Evolutionary conservation across 2,888 invertebrate species (phyloP).

Genomic region (Eupithecia exiguata): DNA sequence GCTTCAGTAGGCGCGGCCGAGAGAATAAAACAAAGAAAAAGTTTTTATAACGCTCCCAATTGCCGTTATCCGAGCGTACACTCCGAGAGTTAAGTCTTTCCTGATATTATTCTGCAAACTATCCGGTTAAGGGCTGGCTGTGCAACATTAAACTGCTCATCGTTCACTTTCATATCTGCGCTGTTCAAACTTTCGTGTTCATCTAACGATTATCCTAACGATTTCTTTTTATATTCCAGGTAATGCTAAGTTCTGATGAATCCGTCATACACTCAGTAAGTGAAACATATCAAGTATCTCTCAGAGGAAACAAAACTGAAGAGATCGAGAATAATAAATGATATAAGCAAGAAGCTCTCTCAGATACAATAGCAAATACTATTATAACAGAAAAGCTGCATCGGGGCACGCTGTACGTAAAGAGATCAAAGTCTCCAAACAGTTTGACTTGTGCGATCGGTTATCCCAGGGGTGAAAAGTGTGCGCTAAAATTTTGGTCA

Average conservation of each 20-base stretch:
- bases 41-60: slow-evolving; percentile 70
- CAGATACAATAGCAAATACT: slow-evolving; percentile 3
- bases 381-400: slow-evolving; percentile 13
- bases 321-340: not conserved
- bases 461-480: slow-evolving; percentile 36
- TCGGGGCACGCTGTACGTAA: slow-evolving; percentile 14
- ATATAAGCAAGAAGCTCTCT: not conserved
- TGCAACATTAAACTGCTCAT: slow-evolving; percentile 24
- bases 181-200: not conserved
- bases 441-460: slow-evolving; percentile 34
- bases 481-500: slow-evolving; percentile 58
- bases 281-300: not conserved
- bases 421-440: slow-evolving; percentile 32
- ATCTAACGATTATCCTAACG: not conserved
- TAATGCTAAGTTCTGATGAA: not conserved
- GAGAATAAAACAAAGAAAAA: slow-evolving; percentile 74
- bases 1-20: slow-evolving; percentile 43
- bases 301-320: not conserved
- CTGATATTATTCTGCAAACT: slow-evolving; percentile 41
- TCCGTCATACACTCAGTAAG: not conserved
- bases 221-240: slow-evolving; percentile 8
- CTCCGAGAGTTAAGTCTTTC: slow-evolving; percentile 45
- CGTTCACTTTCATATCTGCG: slow-evolving; percentile 7
- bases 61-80: slow-evolving; percentile 58
- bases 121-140: slow-evolving; percentile 27